Evolutionary conservation across 2,888 invertebrate genomes (phyloP).

Genomic region (Habroteleia sp.): DNA sequence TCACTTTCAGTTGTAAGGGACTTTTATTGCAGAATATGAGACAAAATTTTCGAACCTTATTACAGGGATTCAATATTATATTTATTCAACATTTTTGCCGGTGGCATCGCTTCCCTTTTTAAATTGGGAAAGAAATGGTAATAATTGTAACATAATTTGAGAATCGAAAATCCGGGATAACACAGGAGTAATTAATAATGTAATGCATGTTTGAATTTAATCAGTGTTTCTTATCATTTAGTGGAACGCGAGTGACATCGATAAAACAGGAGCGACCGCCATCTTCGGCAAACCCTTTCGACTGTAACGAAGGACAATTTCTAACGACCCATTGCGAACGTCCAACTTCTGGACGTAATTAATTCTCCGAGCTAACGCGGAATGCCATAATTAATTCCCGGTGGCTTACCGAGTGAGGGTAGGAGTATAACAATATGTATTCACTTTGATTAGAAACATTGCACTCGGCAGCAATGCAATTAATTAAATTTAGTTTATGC

Average conservation of each 20-base stretch:
- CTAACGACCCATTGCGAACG: constrained; percentile 75
- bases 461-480: constrained; percentile 74
- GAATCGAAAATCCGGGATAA: no score
- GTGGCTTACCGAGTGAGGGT: constrained; percentile 69
- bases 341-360: constrained; percentile 80
- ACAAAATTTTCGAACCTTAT: no score
- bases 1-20: no score
- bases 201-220: constrained; percentile 21
- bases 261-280: constrained; percentile 47
- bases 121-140: no score
- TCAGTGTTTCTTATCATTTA: constrained; percentile 37
- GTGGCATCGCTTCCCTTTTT: no score
- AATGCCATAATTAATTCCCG: constrained; percentile 81
- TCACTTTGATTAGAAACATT: constrained; percentile 77
- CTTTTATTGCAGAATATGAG: no score
- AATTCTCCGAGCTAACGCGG: constrained; percentile 80
- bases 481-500: constrained; percentile 79
- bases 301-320: constrained; percentile 74
- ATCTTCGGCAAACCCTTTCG: constrained; percentile 61
- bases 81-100: no score
- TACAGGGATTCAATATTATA: no score
- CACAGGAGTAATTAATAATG: constrained; percentile 1
- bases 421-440: constrained; percentile 78
- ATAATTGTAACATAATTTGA: no score
- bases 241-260: constrained; percentile 36